Evolutionary conservation across 2,113 vertebrate species (phyloP).

Genomic region (Sminthopsis crassicaudata): DNA sequence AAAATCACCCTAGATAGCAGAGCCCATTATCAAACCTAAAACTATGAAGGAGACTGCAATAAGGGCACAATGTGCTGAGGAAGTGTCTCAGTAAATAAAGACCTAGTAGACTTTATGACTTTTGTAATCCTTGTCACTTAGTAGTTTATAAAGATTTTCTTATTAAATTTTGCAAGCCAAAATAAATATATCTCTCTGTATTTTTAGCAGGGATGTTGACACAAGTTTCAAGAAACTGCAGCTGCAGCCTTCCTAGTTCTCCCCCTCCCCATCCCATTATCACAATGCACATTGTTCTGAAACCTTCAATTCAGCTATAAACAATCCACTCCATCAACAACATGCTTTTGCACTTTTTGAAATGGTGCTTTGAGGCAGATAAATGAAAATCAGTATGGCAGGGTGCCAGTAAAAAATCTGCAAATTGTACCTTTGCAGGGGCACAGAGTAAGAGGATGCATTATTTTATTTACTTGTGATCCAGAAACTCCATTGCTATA

Average conservation of each 20-base stretch:
- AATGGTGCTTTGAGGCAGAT: slow-evolving; percentile 93
- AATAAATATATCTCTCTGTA: slow-evolving; percentile 73
- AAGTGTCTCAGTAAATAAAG: slow-evolving; percentile 59
- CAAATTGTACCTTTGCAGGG: slow-evolving; percentile 84
- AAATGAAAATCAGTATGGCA: slow-evolving; percentile 93
- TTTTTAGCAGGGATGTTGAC: slow-evolving; percentile 82
- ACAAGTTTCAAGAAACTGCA: slow-evolving; percentile 83
- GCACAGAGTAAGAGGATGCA: slow-evolving; percentile 78
- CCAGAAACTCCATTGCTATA: slow-evolving; percentile 84
- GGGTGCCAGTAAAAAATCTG: slow-evolving; percentile 89
- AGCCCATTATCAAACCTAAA: slow-evolving; percentile 48
- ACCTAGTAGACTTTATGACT: slow-evolving; percentile 61
- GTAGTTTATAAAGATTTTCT: slow-evolving; percentile 75
- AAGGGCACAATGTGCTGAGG: slow-evolving; percentile 61
- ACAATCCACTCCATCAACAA: slow-evolving; percentile 94
- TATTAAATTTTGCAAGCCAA: slow-evolving; percentile 76
- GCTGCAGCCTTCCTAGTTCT: slow-evolving; percentile 76
- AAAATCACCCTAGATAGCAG: slow-evolving; percentile 46
- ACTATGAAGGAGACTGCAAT: slow-evolving; percentile 59
- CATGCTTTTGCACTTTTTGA: slow-evolving; percentile 99
- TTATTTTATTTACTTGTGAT: slow-evolving; percentile 83
- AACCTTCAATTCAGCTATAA: slow-evolving; percentile 92
- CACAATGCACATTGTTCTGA: slow-evolving; percentile 91
- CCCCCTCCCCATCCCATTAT: slow-evolving; percentile 83
- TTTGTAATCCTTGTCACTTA: slow-evolving; percentile 80